A percentile compares a stretch with the other conserved stretches of the same genome.
These are phyloP conservation scores for Rhinogobius similis DNA, from an alignment of 2,113 vertebrate species.

Conservation along the genomic window DNA sequence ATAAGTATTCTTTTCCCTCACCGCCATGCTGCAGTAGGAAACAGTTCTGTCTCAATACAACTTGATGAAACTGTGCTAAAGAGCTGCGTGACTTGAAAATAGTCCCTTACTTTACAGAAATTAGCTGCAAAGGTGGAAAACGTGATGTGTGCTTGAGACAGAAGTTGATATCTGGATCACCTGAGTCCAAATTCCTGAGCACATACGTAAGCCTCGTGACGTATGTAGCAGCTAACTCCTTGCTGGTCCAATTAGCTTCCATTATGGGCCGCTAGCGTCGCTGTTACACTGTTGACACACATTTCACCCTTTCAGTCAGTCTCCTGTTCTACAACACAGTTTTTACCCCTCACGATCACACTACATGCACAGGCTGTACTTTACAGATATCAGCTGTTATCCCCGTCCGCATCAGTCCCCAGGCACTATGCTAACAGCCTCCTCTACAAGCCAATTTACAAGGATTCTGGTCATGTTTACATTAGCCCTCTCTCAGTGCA, in stretches of 20 bases:
- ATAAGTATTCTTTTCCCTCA: constrained; percentile 40
- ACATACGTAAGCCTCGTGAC: constrained; percentile 11
- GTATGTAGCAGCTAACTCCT: constrained; percentile 44
- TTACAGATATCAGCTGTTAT: constrained; percentile 93
- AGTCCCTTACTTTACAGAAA: neutral
- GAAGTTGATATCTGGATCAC: constrained; percentile 27
- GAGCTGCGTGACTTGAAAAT: neutral
- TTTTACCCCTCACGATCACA: constrained; percentile 17
- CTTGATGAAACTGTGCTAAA: constrained; percentile 2
- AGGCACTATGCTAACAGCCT: constrained; percentile 99
- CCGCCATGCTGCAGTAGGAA: constrained; percentile 23
- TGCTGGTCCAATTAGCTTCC: constrained; percentile 80
- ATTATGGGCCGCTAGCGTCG: constrained; percentile 84
- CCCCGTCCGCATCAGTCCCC: constrained; percentile 94
- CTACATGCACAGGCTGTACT: constrained; percentile 84
- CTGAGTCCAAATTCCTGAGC: constrained; percentile 16
- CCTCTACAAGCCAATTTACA: constrained; percentile 99
- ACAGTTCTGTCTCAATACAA: constrained; percentile 24
- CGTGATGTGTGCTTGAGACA: neutral
- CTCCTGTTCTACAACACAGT: constrained; percentile 26
- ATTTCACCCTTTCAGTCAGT: constrained; percentile 51
- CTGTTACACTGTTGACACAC: constrained; percentile 62
- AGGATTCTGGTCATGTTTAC: constrained; percentile 99
- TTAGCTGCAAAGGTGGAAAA: constrained; percentile 12
- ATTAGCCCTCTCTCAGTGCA: constrained; percentile 99